Base-by-base conservation (phyloP, 2,888 invertebrate species). In the Perithous albicinctus region DNA sequence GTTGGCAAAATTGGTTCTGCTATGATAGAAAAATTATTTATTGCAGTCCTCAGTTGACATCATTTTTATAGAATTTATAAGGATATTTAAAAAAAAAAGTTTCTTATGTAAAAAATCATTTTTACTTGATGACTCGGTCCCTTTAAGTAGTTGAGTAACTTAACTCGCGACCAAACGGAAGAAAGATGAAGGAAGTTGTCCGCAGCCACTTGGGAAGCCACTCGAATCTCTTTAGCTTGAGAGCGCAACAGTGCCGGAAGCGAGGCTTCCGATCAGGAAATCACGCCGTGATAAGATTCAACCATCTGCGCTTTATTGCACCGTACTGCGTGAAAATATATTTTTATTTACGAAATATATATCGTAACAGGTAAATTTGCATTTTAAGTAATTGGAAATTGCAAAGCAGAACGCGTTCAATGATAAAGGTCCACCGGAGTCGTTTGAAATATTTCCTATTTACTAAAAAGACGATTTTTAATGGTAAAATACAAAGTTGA, bases 211-310 rank as follows among this genome's bases (percentile, higher is more conserved):
- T 79, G n/a, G 51, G 61, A 18, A 78, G 38, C 76, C 81, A 83
- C 82, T 86, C 76, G 74, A 84, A 78, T 79, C 82, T 82, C 83
- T 80, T 82, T 79, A 73, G 75, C 51, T 75, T 56, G 79, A 76
- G 70, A n/a, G 15, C 64, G 69, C 64, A 64, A 81, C 70, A 23
- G 32, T 8, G 26, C 67, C 84, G 84, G 83, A 85, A 86, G 73
- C 67, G 61, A 48, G 51, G 69, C 82, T 84, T 84, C 77, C 75
- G 80, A 83, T 84, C 73, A 67, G 80, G 56, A 59, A 74, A 81
- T 83, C 69, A 74, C 61, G 20, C 26, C 32, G 35, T 41, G 48
- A 72, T 61, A 72, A 59, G 59, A 59, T 46, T 5, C 20, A 18
- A 78, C 64, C 73, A 73, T 73, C 67, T 73, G 73, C 43, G 35